Conservation (phyloP, 2,797 vertebrate species). For the Heliangelus exortis region DNA sequence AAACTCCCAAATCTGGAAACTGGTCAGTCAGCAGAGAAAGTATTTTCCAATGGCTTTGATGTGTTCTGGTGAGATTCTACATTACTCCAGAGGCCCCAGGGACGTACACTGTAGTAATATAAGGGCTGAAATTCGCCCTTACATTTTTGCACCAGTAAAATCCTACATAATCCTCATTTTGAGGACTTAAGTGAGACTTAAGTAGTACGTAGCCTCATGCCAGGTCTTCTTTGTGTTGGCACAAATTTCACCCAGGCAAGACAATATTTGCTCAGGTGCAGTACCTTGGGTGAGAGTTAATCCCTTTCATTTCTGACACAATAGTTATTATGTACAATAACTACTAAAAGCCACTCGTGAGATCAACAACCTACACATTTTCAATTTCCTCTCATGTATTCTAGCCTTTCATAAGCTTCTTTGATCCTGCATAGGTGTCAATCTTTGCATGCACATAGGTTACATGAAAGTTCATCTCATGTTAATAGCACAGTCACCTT, state of each 20-base stretch:
- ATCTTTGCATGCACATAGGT: conserved; percentile 36
- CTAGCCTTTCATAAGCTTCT: conserved; percentile 52
- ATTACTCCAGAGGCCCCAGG: not conserved
- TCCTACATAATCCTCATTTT: conserved; percentile 17
- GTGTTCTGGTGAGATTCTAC: not conserved
- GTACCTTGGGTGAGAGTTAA: conserved; percentile 66
- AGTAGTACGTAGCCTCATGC: conserved; percentile 42
- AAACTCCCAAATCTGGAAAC: not conserved
- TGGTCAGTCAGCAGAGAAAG: not conserved
- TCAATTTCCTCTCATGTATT: conserved; percentile 58
- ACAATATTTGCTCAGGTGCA: conserved; percentile 74
- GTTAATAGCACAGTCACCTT: not conserved
- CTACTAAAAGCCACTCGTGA: conserved; percentile 63
- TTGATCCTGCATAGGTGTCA: conserved; percentile 61
- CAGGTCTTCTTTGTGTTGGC: conserved; percentile 67
- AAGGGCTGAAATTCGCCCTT: not conserved
- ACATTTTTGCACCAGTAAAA: not conserved
- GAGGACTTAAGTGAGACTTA: conserved; percentile 61
- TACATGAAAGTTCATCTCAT: conserved; percentile 54
- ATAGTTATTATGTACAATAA: conserved; percentile 70
- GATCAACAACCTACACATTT: conserved; percentile 63
- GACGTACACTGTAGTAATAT: not conserved
- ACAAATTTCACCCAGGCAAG: conserved; percentile 66
- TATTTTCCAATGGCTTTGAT: not conserved
- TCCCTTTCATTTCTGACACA: conserved; percentile 73